Percentiles rank a stretch among this genome's conserved stretches.
Conservation (phyloP, 2,888 invertebrate species). For the Yponomeuta malinellus region DNA sequence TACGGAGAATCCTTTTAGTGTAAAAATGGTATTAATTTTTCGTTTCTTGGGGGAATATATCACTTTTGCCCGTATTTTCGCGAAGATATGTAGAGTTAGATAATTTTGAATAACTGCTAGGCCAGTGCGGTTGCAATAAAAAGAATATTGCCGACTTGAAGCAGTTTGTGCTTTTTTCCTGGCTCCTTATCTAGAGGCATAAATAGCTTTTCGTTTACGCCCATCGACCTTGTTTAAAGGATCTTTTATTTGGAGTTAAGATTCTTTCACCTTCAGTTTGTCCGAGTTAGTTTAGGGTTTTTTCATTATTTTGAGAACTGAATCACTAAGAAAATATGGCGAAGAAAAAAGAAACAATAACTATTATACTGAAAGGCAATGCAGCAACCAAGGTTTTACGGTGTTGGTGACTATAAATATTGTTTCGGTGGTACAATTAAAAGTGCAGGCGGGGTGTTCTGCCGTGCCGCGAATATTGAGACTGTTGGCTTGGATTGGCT, state of each 20-base stretch:
- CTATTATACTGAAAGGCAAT: background rate
- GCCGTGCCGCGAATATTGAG: slow-evolving; percentile 14
- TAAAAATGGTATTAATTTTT: slow-evolving; percentile 38
- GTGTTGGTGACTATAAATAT: slow-evolving; percentile 51
- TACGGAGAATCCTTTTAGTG: slow-evolving; percentile 37
- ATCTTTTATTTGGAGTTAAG: background rate
- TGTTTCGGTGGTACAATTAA: slow-evolving; percentile 66
- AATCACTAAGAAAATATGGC: background rate
- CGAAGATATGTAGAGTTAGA: slow-evolving; percentile 61
- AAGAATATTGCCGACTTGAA: slow-evolving; percentile 25
- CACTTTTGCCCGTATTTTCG: slow-evolving; percentile 37
- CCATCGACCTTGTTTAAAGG: background rate
- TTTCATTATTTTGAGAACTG: background rate
- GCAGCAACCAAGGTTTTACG: slow-evolving; percentile 34
- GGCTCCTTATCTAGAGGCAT: background rate
- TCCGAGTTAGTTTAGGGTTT: background rate
- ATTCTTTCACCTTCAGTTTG: background rate
- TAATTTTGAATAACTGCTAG: slow-evolving; percentile 68
- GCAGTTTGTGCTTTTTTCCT: background rate
- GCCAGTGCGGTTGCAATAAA: slow-evolving; percentile 39
- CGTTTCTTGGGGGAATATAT: slow-evolving; percentile 54
- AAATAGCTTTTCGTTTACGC: background rate
- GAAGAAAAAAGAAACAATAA: background rate
- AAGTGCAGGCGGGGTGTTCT: slow-evolving; percentile 26
- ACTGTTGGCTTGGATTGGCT: slow-evolving; percentile 15